Evolutionary conservation across 2,888 invertebrate species (phyloP).

Genomic region (Cremastinae sp.): DNA sequence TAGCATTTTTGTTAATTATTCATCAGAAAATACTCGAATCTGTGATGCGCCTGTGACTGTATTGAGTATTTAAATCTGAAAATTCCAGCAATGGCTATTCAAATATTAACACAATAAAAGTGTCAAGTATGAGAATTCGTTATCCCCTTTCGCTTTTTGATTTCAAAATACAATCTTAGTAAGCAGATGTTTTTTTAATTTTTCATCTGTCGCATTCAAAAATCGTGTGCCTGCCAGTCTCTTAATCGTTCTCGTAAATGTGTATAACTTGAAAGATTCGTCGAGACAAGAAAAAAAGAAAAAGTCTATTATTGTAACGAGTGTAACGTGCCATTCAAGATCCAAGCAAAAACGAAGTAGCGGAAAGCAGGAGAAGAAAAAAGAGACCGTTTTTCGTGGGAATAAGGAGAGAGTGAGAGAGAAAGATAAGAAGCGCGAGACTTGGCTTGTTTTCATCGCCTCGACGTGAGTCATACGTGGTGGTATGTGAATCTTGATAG

Average conservation of each 20-base stretch:
- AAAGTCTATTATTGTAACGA: conserved; percentile 53
- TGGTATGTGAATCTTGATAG: conserved; percentile 60
- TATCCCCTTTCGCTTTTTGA: too few species aligned
- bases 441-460: conserved; percentile 59
- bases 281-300: neutral
- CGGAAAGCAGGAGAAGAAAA: conserved; percentile 11
- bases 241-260: too few species aligned
- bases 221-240: too few species aligned
- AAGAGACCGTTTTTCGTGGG: conserved; percentile 19
- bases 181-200: too few species aligned
- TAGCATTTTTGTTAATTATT: neutral
- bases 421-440: conserved; percentile 38
- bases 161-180: too few species aligned
- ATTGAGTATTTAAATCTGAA: conserved; percentile 19
- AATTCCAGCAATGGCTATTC: neutral
- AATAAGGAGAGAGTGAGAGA: conserved; percentile 46
- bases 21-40: too few species aligned
- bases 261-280: too few species aligned
- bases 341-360: neutral
- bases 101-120: conserved; percentile 23
- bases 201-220: too few species aligned
- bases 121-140: neutral
- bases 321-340: conserved; percentile 27
- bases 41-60: conserved; percentile 23
- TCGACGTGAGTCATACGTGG: conserved; percentile 61